These are phyloP conservation scores for Larimichthys polyactis DNA, from an alignment of 2,113 vertebrate species.

Conservation along the genomic window DNA sequence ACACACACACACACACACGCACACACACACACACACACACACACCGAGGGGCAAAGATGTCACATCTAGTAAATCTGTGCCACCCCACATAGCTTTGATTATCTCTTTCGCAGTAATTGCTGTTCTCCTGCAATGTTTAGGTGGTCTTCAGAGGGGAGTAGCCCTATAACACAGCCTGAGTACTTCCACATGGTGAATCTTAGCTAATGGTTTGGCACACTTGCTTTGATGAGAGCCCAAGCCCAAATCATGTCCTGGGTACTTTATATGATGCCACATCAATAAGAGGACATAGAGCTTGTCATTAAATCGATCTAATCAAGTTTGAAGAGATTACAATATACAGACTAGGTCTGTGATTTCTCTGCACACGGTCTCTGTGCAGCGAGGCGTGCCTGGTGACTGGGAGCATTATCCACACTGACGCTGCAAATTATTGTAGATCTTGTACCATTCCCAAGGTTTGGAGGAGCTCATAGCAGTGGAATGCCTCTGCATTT, in stretches of 20 bases:
- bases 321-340: constrained; percentile 37
- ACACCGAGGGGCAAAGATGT: neutral
- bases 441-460: constrained; percentile 29
- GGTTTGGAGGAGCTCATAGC: constrained; percentile 13
- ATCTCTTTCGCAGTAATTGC: constrained; percentile 47
- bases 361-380: neutral
- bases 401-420: constrained; percentile 22
- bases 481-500: constrained; percentile 35
- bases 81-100: constrained; percentile 25
- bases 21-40: neutral
- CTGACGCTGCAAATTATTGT: constrained; percentile 38
- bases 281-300: constrained; percentile 7
- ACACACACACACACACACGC: too few relatives aligned
- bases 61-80: constrained; percentile 10
- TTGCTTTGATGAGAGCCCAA: constrained; percentile 47
- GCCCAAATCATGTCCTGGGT: constrained; percentile 11
- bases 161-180: constrained; percentile 36
- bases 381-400: neutral
- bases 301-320: constrained; percentile 58
- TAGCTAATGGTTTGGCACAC: constrained; percentile 38
- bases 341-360: constrained; percentile 15
- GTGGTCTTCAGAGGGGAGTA: constrained; percentile 55
- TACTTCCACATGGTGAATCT: constrained; percentile 59
- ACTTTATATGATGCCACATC: constrained; percentile 66
- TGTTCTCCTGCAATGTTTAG: constrained; percentile 34